Evolutionary conservation across 1,140 invertebrate genomes (phyloP).

Genomic region (Macrocentrus cingulum): DNA sequence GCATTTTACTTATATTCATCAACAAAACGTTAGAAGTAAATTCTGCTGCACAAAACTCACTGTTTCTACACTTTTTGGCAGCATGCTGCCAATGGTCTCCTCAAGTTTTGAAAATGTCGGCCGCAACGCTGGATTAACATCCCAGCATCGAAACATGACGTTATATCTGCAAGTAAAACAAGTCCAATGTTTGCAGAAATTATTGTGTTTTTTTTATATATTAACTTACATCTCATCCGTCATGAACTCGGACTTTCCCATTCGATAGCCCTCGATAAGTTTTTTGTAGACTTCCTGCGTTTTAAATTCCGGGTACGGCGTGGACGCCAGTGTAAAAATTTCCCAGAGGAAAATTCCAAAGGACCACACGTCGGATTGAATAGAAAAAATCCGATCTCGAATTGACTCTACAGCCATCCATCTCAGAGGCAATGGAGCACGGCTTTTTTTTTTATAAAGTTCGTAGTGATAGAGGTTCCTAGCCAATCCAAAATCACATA

Average conservation of each 20-base stretch:
- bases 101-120: conserved; percentile 79
- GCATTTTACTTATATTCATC: not conserved
- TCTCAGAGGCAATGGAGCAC: conserved; percentile 77
- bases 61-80: conserved; percentile 79
- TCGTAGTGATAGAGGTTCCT: conserved; percentile 88
- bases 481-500: conserved; percentile 96
- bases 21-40: not conserved
- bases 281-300: conserved; percentile 73
- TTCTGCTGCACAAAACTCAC: no score
- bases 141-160: conserved; percentile 87
- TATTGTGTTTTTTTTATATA: no score
- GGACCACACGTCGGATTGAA: conserved; percentile 90
- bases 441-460: conserved; percentile 90
- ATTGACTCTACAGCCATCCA: conserved; percentile 85
- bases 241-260: conserved; percentile 81
- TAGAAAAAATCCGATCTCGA: conserved; percentile 77
- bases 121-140: conserved; percentile 71
- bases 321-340: conserved; percentile 84
- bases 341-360: conserved; percentile 95
- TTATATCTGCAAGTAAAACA: conserved; percentile 73
- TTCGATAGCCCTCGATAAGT: conserved; percentile 80
- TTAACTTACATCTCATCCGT: conserved; percentile 70
- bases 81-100: conserved; percentile 72
- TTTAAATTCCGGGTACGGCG: conserved; percentile 84
- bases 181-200: no score